A percentile compares a stretch with the other conserved stretches of the same genome.
These are phyloP conservation scores for Clepsis dumicolana DNA, from an alignment of 2,888 invertebrate species.

Conservation along the genomic window DNA sequence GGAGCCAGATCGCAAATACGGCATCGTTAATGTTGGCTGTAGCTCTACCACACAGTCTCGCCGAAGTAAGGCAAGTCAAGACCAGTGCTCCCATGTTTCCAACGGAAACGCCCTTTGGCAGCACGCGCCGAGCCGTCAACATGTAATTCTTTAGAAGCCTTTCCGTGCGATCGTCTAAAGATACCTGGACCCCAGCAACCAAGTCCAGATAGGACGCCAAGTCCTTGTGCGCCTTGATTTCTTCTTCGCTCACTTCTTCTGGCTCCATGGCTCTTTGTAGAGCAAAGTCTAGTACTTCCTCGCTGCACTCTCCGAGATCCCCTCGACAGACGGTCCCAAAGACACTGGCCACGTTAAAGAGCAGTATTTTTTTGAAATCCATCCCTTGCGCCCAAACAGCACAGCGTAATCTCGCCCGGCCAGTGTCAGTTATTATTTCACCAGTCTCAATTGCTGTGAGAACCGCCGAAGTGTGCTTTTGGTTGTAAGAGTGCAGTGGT, in stretches of 20 bases:
- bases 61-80: conserved; percentile 66
- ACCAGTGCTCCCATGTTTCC: conserved; percentile 70
- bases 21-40: conserved; percentile 71
- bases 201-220: conserved; percentile 66
- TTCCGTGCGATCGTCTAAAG: conserved; percentile 62
- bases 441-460: conserved; percentile 69
- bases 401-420: conserved; percentile 60
- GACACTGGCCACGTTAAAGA: conserved; percentile 70
- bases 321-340: conserved; percentile 74
- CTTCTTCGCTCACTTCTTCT: conserved; percentile 55
- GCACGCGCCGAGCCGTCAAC: conserved; percentile 71
- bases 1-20: conserved; percentile 78
- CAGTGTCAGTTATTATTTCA: conserved; percentile 58
- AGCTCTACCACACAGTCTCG: conserved; percentile 70
- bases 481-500: conserved; percentile 71
- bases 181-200: conserved; percentile 67
- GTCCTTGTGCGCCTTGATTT: conserved; percentile 62
- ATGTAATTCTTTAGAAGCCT: conserved; percentile 70
- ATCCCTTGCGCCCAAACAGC: conserved; percentile 78
- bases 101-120: conserved; percentile 63
- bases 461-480: conserved; percentile 64
- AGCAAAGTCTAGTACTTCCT: conserved; percentile 69
- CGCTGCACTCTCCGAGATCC: conserved; percentile 67
- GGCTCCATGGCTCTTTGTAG: conserved; percentile 63
- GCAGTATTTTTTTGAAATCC: conserved; percentile 70